phyloP scores from a whole-genome alignment of 2,797 vertebrate species.

The Sardinella longiceps region DNA sequence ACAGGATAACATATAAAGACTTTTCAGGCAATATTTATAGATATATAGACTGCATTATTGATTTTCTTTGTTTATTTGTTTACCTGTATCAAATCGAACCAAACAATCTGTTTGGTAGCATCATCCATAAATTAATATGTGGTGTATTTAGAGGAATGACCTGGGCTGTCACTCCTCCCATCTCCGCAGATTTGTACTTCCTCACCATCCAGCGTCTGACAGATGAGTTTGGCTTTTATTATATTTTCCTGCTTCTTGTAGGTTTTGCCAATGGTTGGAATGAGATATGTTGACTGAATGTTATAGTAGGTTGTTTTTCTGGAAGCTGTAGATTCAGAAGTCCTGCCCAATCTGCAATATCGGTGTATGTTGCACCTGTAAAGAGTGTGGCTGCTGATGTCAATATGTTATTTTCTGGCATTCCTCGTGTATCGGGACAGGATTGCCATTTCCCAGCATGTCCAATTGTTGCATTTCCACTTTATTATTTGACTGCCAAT shows the following conservation, averaged over 20 bases:
- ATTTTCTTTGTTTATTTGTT: too few relatives aligned
- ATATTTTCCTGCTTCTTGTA: background rate
- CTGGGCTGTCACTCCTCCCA: background rate
- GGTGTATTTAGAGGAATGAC: background rate
- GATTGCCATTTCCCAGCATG: background rate
- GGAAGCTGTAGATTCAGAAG: background rate
- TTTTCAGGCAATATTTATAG: too few relatives aligned
- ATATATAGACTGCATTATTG: too few relatives aligned
- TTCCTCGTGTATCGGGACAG: background rate
- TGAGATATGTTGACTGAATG: background rate
- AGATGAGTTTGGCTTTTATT: background rate
- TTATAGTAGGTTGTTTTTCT: background rate
- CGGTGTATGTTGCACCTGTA: background rate
- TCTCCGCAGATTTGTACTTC: background rate
- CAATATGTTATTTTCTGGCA: background rate
- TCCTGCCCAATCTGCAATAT: background rate
- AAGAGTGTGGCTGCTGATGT: background rate
- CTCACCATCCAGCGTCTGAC: background rate
- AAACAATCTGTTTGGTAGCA: background rate
- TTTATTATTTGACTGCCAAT: too few relatives aligned
- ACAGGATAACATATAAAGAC: background rate
- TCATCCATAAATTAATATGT: background rate
- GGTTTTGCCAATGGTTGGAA: background rate
- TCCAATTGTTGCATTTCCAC: background rate
- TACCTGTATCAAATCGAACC: background rate